Base-by-base conservation (phyloP, 1,140 invertebrate species). In the Phocides pigmalion region DNA sequence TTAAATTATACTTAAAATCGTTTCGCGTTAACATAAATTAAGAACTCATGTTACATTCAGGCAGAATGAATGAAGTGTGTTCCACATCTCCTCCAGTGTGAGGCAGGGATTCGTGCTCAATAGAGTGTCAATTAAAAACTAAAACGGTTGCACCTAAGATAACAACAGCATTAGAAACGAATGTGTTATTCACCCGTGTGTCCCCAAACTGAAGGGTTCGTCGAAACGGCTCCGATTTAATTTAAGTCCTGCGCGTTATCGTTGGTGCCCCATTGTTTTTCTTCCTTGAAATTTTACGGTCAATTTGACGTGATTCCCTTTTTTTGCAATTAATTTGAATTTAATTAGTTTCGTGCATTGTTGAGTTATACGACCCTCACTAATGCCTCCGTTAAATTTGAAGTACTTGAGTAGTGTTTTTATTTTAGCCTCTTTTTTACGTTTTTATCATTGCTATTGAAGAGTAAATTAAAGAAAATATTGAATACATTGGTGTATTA, bases 301-400 rank as follows among this genome's bases (percentile, higher is more conserved):
- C 82, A 89, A 90, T 90, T 90, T 90, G 86, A 90, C 81, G 83
- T 86, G 82, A 83, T 82, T 86, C 78, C 70, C 70, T 73, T 87
- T 87, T 84, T 86, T 87, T 76, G 78, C 84, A 79, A 83, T 82
- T 84, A 89, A 89, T 88, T 85, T 84, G 76, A 84, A 79, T 87
- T 90, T 88, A 90, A 90, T 90, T 90, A 90, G 87, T 86, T 86
- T 67, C 35, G 63, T 44, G 76, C 68, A 72, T 71, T 61, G 56
- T 61, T 49, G n/a, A 61, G 32, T 61, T 49, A 49, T 44, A 44
- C 28, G 25, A 15, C 16, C n/a, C 9, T 16, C 19, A 39, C n/a
- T 22, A 22, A 39, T 53, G 17, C 12, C 32, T 22, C 11, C 17
- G 28, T 20, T 22, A 61, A 49, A 59, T 14, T 39, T 54, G 15